Evolutionary conservation across 30 jellyfish, hydroid and myxozoan species (phyloP), one percentile per base, ranked within the genome.

Genomic region (Rhopilema esculentum): DNA sequence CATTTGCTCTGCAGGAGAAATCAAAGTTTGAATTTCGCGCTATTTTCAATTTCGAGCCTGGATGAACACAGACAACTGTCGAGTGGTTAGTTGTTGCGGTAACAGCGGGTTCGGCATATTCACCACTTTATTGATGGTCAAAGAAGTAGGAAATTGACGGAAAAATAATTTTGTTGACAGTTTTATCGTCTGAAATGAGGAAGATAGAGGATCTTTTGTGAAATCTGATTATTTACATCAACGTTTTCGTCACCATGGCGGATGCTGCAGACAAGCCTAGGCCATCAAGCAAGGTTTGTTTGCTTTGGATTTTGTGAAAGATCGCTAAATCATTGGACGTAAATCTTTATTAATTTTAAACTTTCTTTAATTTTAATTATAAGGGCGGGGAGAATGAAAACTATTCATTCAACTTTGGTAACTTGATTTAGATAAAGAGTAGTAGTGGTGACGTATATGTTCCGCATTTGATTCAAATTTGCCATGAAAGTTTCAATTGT

Each of bases 191-290:
- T 40, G 57, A 40, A 40, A 40, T 40, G 57, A 6, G 57, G 57
- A 6, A 40, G 57, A 40, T 40, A 40, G 57, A 40, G n/a, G 57
- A 40, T 40, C 9, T 40, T 40, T 40, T 40, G 57, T 12, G 12
- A 40, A 40, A 40, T 40, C 57, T 40, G 12, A 40, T 40, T 2
- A 40, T 40, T 40, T 2, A n/a, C n/a, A 40, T 40, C 57, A 40
- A 40, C 57, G 57, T 40, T 40, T 23, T 74, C 49, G 85, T 74
- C 85, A 74, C 85, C 27, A 74, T 74, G 85, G 70, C 85, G 70
- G 85, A 53, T 27, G 48, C 71, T 32, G 18, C 67, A 74, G 71
- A 48, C 71, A 19, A 24, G 70, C 85, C 70, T 74, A 74, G 49
- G 85, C 69, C 85, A 21, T 66, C 77, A 19, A 9, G 19, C 4